Conservation (phyloP, 2,797 vertebrate genomes). For the Amblyraja radiata region DNA sequence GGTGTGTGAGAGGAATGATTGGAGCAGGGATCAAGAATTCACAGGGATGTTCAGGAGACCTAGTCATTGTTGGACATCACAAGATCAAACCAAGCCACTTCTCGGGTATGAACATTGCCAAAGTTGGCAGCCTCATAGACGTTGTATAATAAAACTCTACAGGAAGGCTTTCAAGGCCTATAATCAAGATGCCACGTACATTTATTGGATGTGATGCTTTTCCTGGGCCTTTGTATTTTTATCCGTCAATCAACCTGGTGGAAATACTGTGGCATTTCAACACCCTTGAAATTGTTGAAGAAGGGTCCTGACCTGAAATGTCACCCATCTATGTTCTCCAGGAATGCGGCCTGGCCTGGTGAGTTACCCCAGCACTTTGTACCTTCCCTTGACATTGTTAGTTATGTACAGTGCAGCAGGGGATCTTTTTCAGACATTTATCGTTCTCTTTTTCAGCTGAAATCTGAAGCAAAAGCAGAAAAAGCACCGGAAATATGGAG, state of each 20-base stretch:
- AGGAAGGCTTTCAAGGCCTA: background rate
- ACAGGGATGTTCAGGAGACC: too few relatives aligned
- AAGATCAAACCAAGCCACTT: too few relatives aligned
- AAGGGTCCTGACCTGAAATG: too few relatives aligned
- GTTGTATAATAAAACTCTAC: background rate
- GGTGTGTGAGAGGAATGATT: too few relatives aligned
- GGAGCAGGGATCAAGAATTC: too few relatives aligned
- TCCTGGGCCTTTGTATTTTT: background rate
- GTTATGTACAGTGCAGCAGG: background rate
- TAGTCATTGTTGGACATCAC: too few relatives aligned
- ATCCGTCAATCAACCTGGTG: background rate
- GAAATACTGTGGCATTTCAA: background rate
- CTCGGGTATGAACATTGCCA: too few relatives aligned
- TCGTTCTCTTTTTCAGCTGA: background rate
- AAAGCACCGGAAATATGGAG: background rate
- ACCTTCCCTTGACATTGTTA: background rate
- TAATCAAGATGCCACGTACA: background rate
- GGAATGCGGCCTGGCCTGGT: too few relatives aligned
- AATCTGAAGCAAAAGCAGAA: background rate
- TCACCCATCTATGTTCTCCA: too few relatives aligned
- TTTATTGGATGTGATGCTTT: background rate
- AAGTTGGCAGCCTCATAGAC: too few relatives aligned
- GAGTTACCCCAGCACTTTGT: too few relatives aligned
- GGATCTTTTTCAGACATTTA: background rate
- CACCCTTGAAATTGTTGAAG: too few relatives aligned